Percentiles rank a stretch among this genome's conserved stretches.
Conservation (phyloP, 2,888 invertebrate species). For the Leucoma salicis region DNA sequence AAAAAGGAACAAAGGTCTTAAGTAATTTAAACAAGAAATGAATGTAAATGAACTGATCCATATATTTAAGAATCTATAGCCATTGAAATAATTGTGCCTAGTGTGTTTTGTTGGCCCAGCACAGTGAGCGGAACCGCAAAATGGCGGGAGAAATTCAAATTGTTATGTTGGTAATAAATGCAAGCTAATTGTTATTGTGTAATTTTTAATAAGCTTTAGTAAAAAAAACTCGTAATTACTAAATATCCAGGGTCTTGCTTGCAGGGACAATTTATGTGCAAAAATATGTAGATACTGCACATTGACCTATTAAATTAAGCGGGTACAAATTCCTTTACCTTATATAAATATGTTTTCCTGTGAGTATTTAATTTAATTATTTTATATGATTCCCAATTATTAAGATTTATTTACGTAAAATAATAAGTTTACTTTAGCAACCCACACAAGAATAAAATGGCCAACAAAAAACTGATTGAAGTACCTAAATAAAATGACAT, state of each 20-base stretch:
- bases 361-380: no score
- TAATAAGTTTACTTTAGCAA: no score
- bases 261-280: no score
- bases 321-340: no score
- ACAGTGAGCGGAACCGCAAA: slow-evolving; percentile 29
- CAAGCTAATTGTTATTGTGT: neutral
- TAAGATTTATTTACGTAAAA: no score
- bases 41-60: slow-evolving; percentile 17
- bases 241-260: no score
- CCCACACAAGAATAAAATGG: no score
- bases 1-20: slow-evolving; percentile 17
- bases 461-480: slow-evolving; percentile 3
- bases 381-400: no score
- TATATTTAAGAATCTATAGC: slow-evolving; percentile 32
- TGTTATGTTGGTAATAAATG: slow-evolving; percentile 11
- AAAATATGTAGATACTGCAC: no score
- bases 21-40: slow-evolving; percentile 23
- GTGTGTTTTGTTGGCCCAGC: slow-evolving; percentile 20
- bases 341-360: no score
- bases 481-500: neutral
- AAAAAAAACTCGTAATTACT: neutral
- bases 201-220: slow-evolving; percentile 1
- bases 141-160: slow-evolving; percentile 16
- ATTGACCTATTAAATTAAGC: no score
- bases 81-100: slow-evolving; percentile 29